Percentiles rank a stretch among this genome's conserved stretches.
Evolutionary conservation across 2,888 invertebrate species (phyloP).

Genomic region (Allacma fusca): DNA sequence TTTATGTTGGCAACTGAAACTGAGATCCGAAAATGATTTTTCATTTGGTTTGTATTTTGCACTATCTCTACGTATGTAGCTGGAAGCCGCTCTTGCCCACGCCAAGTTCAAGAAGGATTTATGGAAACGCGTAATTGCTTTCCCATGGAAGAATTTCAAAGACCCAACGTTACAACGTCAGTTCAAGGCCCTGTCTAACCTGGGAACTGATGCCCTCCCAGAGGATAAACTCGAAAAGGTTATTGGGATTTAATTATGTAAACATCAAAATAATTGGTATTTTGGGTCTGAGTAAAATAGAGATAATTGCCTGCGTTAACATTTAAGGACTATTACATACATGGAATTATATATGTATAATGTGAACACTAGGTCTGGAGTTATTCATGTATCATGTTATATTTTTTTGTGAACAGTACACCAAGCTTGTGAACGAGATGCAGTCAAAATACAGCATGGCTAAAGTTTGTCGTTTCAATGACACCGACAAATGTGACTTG

Average conservation of each 20-base stretch:
- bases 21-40: no score
- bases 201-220: slow-evolving; percentile 77
- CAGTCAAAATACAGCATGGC: slow-evolving; percentile 78
- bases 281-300: no score
- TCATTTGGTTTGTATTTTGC: no score
- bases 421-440: slow-evolving; percentile 76
- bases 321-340: no score
- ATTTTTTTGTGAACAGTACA: no score
- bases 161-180: slow-evolving; percentile 76
- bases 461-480: slow-evolving; percentile 80
- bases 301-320: no score
- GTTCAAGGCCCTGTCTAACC: slow-evolving; percentile 76
- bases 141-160: slow-evolving; percentile 76
- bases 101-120: slow-evolving; percentile 71
- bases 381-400: no score
- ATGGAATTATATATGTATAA: no score
- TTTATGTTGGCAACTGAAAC: no score
- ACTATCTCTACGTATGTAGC: slow-evolving; percentile 62
- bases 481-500: slow-evolving; percentile 76
- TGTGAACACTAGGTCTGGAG: no score
- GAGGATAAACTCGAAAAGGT: slow-evolving; percentile 68
- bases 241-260: no score
- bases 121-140: slow-evolving; percentile 74
- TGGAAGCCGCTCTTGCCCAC: slow-evolving; percentile 64
- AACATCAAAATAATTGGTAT: no score